Evolutionary conservation across 2,888 invertebrate species (phyloP).

Genomic region (Ennomos fuscantarius): DNA sequence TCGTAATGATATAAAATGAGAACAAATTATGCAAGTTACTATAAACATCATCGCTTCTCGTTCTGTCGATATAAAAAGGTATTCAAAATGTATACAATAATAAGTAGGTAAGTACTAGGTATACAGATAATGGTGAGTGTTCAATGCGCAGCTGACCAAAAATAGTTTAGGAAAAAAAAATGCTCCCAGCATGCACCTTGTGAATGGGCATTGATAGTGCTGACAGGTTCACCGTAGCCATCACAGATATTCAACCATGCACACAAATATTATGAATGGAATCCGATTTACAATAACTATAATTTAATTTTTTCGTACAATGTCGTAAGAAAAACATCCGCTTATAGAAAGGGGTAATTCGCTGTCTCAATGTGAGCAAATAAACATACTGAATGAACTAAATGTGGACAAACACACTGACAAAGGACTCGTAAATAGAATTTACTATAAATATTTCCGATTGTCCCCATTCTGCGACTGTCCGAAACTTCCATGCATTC

Average conservation of each 20-base stretch:
- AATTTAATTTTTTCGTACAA: conserved; percentile 56
- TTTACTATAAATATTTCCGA: conserved; percentile 69
- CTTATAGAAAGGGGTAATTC: conserved; percentile 57
- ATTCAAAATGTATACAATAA: too few species aligned
- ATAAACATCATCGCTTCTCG: too few species aligned
- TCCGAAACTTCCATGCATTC: conserved; percentile 43
- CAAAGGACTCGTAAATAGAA: conserved; percentile 59
- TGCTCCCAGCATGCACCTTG: neutral
- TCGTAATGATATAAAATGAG: too few species aligned
- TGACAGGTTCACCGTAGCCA: conserved; percentile 10
- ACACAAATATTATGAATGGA: conserved; percentile 32
- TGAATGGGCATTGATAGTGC: neutral
- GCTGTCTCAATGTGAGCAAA: conserved; percentile 69
- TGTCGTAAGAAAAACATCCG: conserved; percentile 75
- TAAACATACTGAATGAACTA: conserved; percentile 61
- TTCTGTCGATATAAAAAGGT: too few species aligned
- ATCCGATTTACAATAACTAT: conserved; percentile 36
- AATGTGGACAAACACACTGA: conserved; percentile 76
- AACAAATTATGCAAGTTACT: too few species aligned
- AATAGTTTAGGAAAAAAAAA: neutral
- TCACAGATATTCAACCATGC: conserved; percentile 8
- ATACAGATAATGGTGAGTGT: too few species aligned
- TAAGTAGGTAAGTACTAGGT: too few species aligned
- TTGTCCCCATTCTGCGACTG: conserved; percentile 56
- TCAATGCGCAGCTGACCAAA: too few species aligned